Conservation (phyloP, 2,797 vertebrate species). For the Microcaecilia unicolor region DNA sequence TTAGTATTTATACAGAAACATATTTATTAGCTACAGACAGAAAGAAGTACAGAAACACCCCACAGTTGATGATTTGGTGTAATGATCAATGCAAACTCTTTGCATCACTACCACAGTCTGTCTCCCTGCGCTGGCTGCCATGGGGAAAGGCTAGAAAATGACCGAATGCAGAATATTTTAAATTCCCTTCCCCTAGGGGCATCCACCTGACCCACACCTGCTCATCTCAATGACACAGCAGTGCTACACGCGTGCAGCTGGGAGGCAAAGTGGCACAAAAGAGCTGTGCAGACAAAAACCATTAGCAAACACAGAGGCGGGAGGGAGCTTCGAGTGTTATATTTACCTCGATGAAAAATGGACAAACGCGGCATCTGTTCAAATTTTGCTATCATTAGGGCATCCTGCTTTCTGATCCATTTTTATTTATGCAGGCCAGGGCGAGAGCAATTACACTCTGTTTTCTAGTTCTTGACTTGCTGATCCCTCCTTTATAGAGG, state of each 20-base stretch:
- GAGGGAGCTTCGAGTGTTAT: background rate
- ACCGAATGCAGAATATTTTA: constrained; percentile 19
- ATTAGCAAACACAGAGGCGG: background rate
- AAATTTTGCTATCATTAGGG: constrained; percentile 3
- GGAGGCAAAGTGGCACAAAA: too few relatives aligned
- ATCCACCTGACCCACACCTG: constrained; percentile 9
- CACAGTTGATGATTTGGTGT: background rate
- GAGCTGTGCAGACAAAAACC: background rate
- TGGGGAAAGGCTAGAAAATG: background rate
- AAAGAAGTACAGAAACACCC: background rate
- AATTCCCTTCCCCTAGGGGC: background rate
- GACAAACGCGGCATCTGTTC: constrained; percentile 4
- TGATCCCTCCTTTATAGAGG: constrained; percentile 31
- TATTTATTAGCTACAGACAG: constrained; percentile 21
- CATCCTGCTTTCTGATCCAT: constrained; percentile 17
- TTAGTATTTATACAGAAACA: constrained; percentile 32
- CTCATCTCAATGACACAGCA: background rate
- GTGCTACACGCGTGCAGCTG: background rate
- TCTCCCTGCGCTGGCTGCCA: constrained; percentile 20
- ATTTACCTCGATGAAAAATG: background rate
- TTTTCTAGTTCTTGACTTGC: constrained; percentile 16
- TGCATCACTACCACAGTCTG: background rate
- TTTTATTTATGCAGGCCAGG: constrained; percentile 23
- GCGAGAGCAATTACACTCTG: constrained; percentile 25
- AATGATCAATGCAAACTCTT: constrained; percentile 20